Evolutionary conservation across 2,797 vertebrate genomes (phyloP).

Genomic region (Microhierax caerulescens): DNA sequence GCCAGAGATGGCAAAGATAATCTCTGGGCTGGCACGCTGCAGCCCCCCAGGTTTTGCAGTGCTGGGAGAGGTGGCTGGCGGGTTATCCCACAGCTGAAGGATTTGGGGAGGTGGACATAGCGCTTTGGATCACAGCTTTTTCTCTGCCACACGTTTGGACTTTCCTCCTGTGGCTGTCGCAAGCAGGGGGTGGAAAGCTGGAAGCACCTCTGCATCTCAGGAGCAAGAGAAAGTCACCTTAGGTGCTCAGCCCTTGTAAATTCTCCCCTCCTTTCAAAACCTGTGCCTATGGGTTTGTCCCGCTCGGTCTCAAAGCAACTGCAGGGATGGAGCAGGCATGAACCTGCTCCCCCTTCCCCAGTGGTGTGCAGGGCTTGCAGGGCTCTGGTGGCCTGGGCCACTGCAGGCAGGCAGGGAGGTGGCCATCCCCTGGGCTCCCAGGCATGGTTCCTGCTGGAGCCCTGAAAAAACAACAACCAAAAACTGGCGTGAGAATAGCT

Average conservation of each 20-base stretch:
- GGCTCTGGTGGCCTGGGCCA: too few relatives aligned
- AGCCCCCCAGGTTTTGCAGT: rapidly evolving
- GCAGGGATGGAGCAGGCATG: background rate
- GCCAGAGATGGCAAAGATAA: background rate
- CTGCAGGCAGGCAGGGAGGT: rapidly evolving
- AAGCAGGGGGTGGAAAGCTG: background rate
- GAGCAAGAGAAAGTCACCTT: background rate
- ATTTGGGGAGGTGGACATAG: background rate
- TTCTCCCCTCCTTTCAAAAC: background rate
- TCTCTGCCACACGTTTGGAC: background rate
- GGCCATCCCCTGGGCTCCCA: background rate
- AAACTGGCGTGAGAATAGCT: background rate
- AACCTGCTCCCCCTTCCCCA: rapidly evolving
- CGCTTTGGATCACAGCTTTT: background rate
- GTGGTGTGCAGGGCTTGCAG: rapidly evolving
- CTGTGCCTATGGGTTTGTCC: background rate
- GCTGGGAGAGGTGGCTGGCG: background rate
- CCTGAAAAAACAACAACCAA: background rate
- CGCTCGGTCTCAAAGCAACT: background rate
- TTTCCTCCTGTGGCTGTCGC: background rate
- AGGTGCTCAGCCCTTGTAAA: background rate
- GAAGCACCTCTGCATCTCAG: background rate
- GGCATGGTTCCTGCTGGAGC: background rate
- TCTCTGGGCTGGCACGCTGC: background rate
- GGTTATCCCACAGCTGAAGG: background rate